A percentile compares a stretch with the other conserved stretches of the same genome.
Conservation (phyloP, 2,888 invertebrate genomes). For the Pseudolycoriella hygida region DNA sequence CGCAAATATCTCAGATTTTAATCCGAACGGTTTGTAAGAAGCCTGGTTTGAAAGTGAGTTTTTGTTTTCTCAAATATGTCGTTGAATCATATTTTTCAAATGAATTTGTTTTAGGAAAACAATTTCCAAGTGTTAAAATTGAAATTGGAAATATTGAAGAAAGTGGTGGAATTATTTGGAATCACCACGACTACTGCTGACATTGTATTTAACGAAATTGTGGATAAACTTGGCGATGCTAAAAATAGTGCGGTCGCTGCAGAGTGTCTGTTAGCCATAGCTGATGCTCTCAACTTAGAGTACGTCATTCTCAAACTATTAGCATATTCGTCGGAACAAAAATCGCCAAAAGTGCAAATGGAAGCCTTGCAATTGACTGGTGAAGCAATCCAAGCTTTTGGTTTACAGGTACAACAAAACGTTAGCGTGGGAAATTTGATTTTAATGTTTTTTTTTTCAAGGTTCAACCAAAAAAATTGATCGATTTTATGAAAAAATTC, state of each 20-base stretch:
- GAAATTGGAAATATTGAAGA: constrained; percentile 60
- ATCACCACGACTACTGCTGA: constrained; percentile 57
- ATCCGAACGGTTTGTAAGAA: constrained; percentile 58
- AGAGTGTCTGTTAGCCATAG: constrained; percentile 34
- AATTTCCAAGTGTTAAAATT: constrained; percentile 82
- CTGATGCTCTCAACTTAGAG: constrained; percentile 62
- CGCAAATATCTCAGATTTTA: constrained; percentile 52
- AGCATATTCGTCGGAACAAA: constrained; percentile 58
- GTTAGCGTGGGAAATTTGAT: too few relatives aligned
- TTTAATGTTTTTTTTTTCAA: too few relatives aligned
- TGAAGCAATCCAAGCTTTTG: constrained; percentile 68
- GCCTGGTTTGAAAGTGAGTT: constrained; percentile 46
- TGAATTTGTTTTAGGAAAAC: constrained; percentile 42
- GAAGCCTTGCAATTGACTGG: constrained; percentile 70
- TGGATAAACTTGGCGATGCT: constrained; percentile 69
- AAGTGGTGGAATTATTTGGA: constrained; percentile 56
- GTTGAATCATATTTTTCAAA: not conserved
- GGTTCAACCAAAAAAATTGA: constrained; percentile 52
- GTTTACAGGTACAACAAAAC: constrained; percentile 38
- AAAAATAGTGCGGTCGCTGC: constrained; percentile 55
- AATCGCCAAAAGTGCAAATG: constrained; percentile 80
- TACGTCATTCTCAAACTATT: constrained; percentile 54
- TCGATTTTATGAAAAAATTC: constrained; percentile 67
- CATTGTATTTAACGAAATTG: constrained; percentile 58
- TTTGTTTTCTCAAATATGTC: not conserved